Evolutionary conservation across 2,113 vertebrate genomes (phyloP).

Genomic region (Benitochromis conjunctus): DNA sequence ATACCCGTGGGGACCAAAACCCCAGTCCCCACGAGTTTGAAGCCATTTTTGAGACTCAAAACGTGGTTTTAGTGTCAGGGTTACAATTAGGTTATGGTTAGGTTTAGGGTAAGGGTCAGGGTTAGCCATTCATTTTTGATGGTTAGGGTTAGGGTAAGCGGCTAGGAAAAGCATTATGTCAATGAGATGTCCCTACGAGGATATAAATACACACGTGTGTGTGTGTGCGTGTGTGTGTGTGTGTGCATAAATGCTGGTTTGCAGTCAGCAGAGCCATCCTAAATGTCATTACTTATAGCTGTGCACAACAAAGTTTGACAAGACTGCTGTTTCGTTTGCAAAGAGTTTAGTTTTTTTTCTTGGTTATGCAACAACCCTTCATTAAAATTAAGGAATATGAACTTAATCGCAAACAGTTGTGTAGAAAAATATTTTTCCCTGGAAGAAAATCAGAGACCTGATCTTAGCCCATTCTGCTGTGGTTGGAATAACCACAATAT

Average conservation of each 20-base stretch:
- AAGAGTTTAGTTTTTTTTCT: neutral
- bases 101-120: too few species aligned
- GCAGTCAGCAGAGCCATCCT: neutral
- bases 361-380: neutral
- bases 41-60: too few species aligned
- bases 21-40: too few species aligned
- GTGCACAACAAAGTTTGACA: neutral
- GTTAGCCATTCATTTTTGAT: too few species aligned
- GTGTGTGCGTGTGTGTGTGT: neutral
- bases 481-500: accelerated
- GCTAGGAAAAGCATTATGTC: too few species aligned
- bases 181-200: too few species aligned
- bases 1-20: too few species aligned
- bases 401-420: neutral
- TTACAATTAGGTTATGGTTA: too few species aligned
- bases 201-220: too few species aligned
- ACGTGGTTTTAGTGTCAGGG: too few species aligned
- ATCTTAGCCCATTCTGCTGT: neutral
- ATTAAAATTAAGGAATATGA: neutral
- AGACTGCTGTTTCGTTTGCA: neutral
- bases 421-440: neutral
- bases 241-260: neutral
- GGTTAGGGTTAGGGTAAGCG: too few species aligned
- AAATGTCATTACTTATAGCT: neutral
- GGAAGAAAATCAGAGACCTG: neutral